Base-by-base conservation (phyloP, 1,140 invertebrate species). In the Sitodiplosis mosellana region DNA sequence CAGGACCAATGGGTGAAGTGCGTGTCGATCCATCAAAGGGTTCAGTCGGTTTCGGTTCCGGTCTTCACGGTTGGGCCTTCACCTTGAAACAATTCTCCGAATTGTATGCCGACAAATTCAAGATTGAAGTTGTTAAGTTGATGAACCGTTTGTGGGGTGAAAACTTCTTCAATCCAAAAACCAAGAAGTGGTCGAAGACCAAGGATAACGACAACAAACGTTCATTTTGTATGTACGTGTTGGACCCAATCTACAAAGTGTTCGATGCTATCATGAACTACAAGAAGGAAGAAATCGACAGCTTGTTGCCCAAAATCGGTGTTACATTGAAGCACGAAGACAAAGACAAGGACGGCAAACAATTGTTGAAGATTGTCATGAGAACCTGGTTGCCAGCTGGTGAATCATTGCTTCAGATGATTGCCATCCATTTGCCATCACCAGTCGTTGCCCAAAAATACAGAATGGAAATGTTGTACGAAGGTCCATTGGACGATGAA, bases 341-440 rank as follows among this genome's bases (percentile, higher is more conserved):
- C 59, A 83, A 85, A 61, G 94, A 99, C 48, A 88, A 96, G 64
- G 89, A 95, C 59, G 89, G 89, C 61, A 93, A 91, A 65, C 79
- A 80, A 52, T 69, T 94, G 40, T 70, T 94, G 49, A 93, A 93
- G 74, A 85, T 93, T 57, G 87, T 99, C 33, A 98, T 99, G 93
- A 81, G 93, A 61, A 90, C 88, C 46, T 99, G 96, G 96, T 73
- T 99, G 61, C 95, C 95, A 50, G 96, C 95, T 71, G 96, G 96
- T 59, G 95, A 99, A 69, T 91, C 95, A 64, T 71, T 99, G 56
- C 87, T 99, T 77, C 92, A 98, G 76, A 99, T 99, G 96, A 99
- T 99, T 71, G 91, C 92, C 66, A 96, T 99, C 64, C 95, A 99
- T 67, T 73, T 99, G 61, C 96, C 96, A 52, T 99, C 95, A 21